These are phyloP conservation scores for Urocynchramus pylzowi DNA, from an alignment of 2,113 vertebrate species.

Conservation along the genomic window DNA sequence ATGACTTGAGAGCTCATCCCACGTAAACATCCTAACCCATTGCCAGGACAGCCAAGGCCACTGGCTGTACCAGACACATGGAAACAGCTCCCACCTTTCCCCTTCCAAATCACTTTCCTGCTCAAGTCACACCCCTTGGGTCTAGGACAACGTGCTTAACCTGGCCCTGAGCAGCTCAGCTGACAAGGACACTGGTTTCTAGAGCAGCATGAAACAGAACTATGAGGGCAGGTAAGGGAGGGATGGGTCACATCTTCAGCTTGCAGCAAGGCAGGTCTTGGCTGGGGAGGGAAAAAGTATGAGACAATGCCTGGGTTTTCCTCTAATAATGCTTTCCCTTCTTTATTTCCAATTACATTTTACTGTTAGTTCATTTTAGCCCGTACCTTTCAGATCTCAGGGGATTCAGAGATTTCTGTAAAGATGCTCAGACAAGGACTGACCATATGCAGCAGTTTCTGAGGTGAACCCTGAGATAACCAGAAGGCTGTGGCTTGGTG, in stretches of 20 bases:
- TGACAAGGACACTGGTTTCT: not conserved
- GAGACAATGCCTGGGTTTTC: not conserved
- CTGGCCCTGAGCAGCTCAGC: not conserved
- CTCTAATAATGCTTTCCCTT: not conserved
- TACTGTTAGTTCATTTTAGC: not conserved
- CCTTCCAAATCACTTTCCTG: not conserved
- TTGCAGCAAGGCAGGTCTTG: not conserved
- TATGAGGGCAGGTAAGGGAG: not conserved
- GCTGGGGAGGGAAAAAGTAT: not conserved
- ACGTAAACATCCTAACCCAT: rapidly evolving
- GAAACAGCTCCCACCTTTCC: not conserved
- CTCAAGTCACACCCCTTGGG: not conserved
- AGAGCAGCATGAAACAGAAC: not conserved
- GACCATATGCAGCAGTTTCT: not conserved
- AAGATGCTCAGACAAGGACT: not conserved
- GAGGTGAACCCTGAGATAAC: not conserved
- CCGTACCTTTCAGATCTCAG: not conserved
- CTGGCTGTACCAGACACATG: not conserved
- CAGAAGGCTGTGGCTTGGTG: not conserved
- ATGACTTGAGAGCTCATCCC: not conserved
- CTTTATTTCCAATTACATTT: not conserved
- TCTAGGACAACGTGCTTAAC: not conserved
- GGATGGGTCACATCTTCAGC: not conserved
- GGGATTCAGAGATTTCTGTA: not conserved
- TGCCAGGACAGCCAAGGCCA: not conserved